Evolutionary conservation across 2,797 vertebrate species (phyloP), one percentile per base, ranked within the genome.

Genomic region (Chaunax sp.): DNA sequence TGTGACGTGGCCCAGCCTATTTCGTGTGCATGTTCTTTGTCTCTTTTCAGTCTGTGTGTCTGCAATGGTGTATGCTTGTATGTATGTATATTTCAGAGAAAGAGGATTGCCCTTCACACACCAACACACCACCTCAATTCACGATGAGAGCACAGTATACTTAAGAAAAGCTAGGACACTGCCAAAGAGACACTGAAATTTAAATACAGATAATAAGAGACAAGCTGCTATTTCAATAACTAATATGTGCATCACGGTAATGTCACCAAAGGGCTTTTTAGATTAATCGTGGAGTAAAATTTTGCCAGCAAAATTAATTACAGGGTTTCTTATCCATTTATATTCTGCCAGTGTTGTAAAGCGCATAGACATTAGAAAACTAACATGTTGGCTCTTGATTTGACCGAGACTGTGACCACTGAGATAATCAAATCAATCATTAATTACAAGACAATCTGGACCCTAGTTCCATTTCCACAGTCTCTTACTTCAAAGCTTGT

Each of bases 341-440:
- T 72, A 69, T 56, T 56, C 19, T 49, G 49, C 38, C 25, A 47
- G 18, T 54, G 23, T 55, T 83, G 76, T 67, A 19, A 45, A 69
- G 41, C 18, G 4, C 35, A 18, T 55, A 55, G 58, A 71, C 45
- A 45, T 76, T 72, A 69, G 30, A 64, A 77, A 65, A 64, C 28
- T 20, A 57, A 69, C 18, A 58, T 49, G 14, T 54, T 52, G 63
- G 51, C 63, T 69, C 53, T 75, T 76, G 64, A 88, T 91, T 80
- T 81, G 88, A 91, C 89, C 86, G 66, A 8, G 77, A 92, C 90
- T 92, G 90, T 92, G 91, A 93, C 69, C 78, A 69, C 60, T 70
- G 40, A 84, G 68, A 72, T 88, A 80, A 87, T 85, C 61, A 67
- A 72, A 66, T 72, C 40, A 45, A 69, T 80, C 22, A 45, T 73